Percentiles rank a stretch among this genome's conserved stretches.
These are phyloP conservation scores for Drosophila parabipectinata DNA, from an alignment of 1,140 invertebrate genomes.

Conservation along the genomic window DNA sequence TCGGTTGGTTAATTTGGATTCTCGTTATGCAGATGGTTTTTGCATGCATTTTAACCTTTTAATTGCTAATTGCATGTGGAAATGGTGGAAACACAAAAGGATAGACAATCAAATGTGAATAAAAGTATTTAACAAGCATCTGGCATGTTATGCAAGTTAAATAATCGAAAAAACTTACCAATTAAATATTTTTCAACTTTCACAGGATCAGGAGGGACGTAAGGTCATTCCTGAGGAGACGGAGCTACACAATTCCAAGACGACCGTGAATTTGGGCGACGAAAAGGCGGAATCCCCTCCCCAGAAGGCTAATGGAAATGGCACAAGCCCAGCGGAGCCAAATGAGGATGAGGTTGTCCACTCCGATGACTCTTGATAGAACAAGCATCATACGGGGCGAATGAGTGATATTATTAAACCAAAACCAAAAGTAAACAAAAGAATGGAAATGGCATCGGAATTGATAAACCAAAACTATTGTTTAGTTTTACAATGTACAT, in stretches of 20 bases:
- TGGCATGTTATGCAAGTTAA: background rate
- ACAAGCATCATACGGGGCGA: constrained; percentile 47
- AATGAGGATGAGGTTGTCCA: constrained; percentile 30
- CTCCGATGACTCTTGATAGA: constrained; percentile 63
- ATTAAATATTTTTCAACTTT: background rate
- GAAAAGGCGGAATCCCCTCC: constrained; percentile 32
- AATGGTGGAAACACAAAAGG: constrained; percentile 8
- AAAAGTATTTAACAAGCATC: background rate
- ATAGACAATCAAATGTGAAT: background rate
- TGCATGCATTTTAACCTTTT: constrained; percentile 59
- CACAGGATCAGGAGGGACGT: constrained; percentile 72
- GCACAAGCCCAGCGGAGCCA: constrained; percentile 45
- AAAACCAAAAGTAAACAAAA: constrained; percentile 42
- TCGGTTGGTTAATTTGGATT: constrained; percentile 61
- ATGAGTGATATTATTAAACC: constrained; percentile 77
- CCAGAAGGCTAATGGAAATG: constrained; percentile 56
- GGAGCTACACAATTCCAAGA: constrained; percentile 72
- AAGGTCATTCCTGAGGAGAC: constrained; percentile 83
- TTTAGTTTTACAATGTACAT: constrained; percentile 55
- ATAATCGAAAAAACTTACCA: background rate
- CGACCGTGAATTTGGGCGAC: constrained; percentile 50
- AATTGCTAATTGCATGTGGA: constrained; percentile 48
- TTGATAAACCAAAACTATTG: constrained; percentile 48
- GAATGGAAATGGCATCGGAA: constrained; percentile 5
- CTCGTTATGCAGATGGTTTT: constrained; percentile 60